Evolutionary conservation across 2,888 invertebrate species (phyloP), one percentile per base, ranked within the genome.

Genomic region (Phasia obesa): DNA sequence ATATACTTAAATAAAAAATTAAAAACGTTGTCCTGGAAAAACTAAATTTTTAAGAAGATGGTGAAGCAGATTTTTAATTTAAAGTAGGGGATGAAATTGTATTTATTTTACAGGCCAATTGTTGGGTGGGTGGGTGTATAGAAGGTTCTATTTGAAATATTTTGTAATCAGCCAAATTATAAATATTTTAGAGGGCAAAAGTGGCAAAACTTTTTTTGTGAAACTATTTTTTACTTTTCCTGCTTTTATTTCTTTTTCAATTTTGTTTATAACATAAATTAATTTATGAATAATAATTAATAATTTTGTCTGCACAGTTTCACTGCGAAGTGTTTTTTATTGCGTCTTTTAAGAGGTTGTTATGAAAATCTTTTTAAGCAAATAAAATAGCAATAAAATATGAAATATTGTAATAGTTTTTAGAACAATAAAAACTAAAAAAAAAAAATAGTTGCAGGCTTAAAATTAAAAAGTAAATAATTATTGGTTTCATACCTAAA

Each of bases 171-270:
- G 74, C 57, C 57, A 74, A 51, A 74, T 82, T 64, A 82, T 82
- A 70, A 82, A 82, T 82, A 78, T 78, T 78, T 82, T 78, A 82
- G 82, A 82, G 78, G 82, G 78, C 82, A 78, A 82, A 82, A 82
- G 82, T 82, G 82, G 57, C 78, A 31, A 73, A 78, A 69, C 70
- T 71, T 71, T 81, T 49, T 55, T 73, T 31, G n/a, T 51, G n/a
- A 11, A 35, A 35, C 21, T 57, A 59, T 38, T 64, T 31, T 57
- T 62, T 17, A 21, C 13, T 53, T 38, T 47, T 60, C 51, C 23
- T 60, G 19, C 17, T 5, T 38, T 9, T 38, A 57, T 57, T 31
- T 19, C 17, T 23, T 44, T 44, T 31, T 44, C 23, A 15, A 62
- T 65, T 57, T 67, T 49, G 19, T 35, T n/a, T 23, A 19, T n/a